Base-by-base conservation (phyloP, 2,797 vertebrate genomes). In the Vultur gryphus region DNA sequence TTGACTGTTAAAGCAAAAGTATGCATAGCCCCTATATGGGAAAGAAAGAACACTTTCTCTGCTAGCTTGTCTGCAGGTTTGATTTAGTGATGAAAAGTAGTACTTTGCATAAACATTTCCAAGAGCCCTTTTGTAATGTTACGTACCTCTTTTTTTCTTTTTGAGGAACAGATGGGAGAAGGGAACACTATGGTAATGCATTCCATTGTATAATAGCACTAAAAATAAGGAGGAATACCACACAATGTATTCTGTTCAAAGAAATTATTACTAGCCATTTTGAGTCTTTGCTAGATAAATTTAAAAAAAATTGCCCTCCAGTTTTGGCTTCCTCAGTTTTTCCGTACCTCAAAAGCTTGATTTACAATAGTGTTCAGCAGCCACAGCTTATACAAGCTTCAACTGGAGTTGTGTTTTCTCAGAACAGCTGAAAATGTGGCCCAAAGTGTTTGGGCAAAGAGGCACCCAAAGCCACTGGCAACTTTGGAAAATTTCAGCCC, bases 71-170 rank as follows among this genome's bases (percentile, higher is more conserved):
- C 84, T 92, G 51, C 49, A 69, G 11, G 49, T 93, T 93, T 89
- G 75, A 95, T 89, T 89, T 92, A 89, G 58, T 71, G 61, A 72
- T 19, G 75, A 67, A 89, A 93, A 94, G 33, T 20, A 72, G 64
- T 65, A 89, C 79, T 89, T 85, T 86, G 78, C 75, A 95, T 52
- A 96, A 89, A 87, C 58, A 89, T 54, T 96, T 96, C 61, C 54
- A 92, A 85, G 46, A 92, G 39, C 19, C 39, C 57, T 81, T 95
- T 93, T 90, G 59, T 87, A 75, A 95, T 54, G 33, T 64, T 81
- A 82, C 2, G 6, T 66, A 89, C 23, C 33, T 84, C 33, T 55
- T 69, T 82, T 83, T 75, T 73, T 44, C 7, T 72, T 87, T 84
- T 79, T 72, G 55, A 82, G 77, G 62, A 92, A 88, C 82, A 93